phyloP scores from a whole-genome alignment of 2,797 vertebrate species.

The Rhinophrynus dorsalis region DNA sequence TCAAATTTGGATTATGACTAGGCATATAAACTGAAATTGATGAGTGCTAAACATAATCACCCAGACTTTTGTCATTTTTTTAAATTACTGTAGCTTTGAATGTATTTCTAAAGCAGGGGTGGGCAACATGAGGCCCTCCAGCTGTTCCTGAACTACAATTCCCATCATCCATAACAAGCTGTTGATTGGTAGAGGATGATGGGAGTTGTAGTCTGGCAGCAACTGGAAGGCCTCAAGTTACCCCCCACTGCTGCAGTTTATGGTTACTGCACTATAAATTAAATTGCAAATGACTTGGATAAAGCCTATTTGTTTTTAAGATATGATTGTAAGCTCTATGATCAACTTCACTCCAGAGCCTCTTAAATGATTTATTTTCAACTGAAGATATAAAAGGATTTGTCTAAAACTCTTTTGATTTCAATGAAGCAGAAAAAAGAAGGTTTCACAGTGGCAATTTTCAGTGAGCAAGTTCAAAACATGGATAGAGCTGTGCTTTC shows the following conservation, averaged over 20 bases:
- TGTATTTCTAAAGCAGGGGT: slow-evolving; percentile 1
- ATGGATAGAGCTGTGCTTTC: slow-evolving; percentile 15
- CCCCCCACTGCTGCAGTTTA: too few relatives aligned
- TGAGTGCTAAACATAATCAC: slow-evolving; percentile 25
- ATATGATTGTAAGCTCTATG: slow-evolving; percentile 50
- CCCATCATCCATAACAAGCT: too few relatives aligned
- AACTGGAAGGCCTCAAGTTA: too few relatives aligned
- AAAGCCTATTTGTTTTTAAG: slow-evolving; percentile 53
- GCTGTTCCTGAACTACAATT: too few relatives aligned
- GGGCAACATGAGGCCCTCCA: too few relatives aligned
- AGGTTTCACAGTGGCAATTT: slow-evolving; percentile 25
- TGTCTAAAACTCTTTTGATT: slow-evolving; percentile 58
- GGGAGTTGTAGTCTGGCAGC: too few relatives aligned
- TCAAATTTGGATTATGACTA: slow-evolving; percentile 15
- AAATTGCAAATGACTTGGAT: not conserved
- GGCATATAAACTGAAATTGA: slow-evolving; percentile 15
- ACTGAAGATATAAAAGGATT: slow-evolving; percentile 57
- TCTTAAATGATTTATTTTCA: slow-evolving; percentile 59
- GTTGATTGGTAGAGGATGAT: too few relatives aligned
- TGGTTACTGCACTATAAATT: slow-evolving; percentile 14
- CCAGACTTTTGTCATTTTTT: slow-evolving; percentile 7
- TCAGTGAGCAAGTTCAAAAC: slow-evolving; percentile 34
- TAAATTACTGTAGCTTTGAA: slow-evolving; percentile 18
- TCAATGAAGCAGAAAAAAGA: slow-evolving; percentile 56
- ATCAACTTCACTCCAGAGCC: slow-evolving; percentile 52